Percentiles rank a stretch among this genome's conserved stretches.
These are phyloP conservation scores for human (Homo sapiens) DNA, from an alignment of 2,113 vertebrate species.

Conservation along the genomic window GRCh38 chr6:3526001-3526500, in stretches of 20 bases:
- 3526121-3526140: no score
- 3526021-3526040: not conserved
- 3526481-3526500: not conserved
- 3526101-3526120: not conserved
- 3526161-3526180: not conserved
- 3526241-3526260: not conserved
- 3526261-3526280: not conserved
- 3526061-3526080: not conserved
- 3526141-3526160: not conserved
- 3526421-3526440: rapidly evolving
- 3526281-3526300: not conserved
- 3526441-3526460: rapidly evolving
- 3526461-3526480: not conserved
- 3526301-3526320: not conserved
- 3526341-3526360: not conserved
- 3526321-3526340: not conserved
- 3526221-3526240: not conserved
- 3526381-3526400: not conserved
- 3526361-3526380: not conserved
- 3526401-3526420: not conserved
- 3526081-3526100: not conserved
- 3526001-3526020: not conserved
- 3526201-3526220: not conserved
- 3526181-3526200: not conserved
- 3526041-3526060: not conserved